A percentile compares a stretch with the other conserved stretches of the same genome.
These are phyloP conservation scores for Eriosoma lanigerum DNA, from an alignment of 1,140 invertebrate species.

Conservation along the genomic window DNA sequence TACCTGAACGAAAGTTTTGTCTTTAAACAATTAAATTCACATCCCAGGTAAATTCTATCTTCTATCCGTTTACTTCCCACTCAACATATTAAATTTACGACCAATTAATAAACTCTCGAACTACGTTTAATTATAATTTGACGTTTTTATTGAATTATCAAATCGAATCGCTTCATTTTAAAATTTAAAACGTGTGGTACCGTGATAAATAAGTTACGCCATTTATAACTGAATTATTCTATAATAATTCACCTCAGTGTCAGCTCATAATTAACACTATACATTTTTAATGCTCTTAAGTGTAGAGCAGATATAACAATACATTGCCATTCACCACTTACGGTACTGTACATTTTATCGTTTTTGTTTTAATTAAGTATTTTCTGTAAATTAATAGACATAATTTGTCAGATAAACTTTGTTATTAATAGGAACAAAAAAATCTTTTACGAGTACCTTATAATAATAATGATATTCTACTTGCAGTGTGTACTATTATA, in stretches of 20 bases:
- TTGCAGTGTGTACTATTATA: too few relatives aligned
- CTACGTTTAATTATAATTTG: constrained; percentile 27
- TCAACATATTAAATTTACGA: constrained; percentile 16
- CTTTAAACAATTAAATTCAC: constrained; percentile 28
- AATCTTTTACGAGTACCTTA: too few relatives aligned
- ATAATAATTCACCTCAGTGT: background rate
- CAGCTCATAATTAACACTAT: background rate
- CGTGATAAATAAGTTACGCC: background rate
- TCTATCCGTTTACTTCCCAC: background rate
- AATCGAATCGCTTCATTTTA: background rate
- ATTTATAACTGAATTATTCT: background rate
- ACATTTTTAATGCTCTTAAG: too few relatives aligned
- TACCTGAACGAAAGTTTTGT: constrained; percentile 32
- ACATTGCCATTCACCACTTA: too few relatives aligned
- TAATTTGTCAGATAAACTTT: too few relatives aligned
- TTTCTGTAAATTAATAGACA: too few relatives aligned
- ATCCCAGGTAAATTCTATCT: background rate
- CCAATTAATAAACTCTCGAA: constrained; percentile 21
- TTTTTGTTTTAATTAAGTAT: too few relatives aligned
- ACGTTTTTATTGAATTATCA: constrained; percentile 19
- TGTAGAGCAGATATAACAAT: too few relatives aligned
- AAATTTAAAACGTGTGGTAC: background rate
- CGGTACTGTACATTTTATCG: too few relatives aligned
- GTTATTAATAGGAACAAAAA: too few relatives aligned
- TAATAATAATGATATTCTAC: too few relatives aligned